phyloP scores from a whole-genome alignment of 2,113 vertebrate genomes.

The Alethe diademata region DNA sequence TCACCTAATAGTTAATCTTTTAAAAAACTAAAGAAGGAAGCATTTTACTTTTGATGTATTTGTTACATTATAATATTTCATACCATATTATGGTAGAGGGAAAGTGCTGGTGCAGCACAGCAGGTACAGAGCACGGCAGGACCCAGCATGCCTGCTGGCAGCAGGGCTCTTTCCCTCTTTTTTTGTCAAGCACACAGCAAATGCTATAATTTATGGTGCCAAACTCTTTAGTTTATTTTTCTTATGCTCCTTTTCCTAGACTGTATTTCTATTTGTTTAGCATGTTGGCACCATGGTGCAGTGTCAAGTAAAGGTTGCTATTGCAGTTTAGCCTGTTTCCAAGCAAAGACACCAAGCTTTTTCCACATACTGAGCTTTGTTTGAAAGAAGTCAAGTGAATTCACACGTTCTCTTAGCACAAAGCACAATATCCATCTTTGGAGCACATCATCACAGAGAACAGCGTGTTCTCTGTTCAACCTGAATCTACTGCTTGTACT shows the following conservation, averaged over 20 bases:
- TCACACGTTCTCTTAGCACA: background rate
- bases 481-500: background rate
- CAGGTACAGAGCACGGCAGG: accelerated
- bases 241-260: background rate
- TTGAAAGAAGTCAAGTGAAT: conserved; percentile 36
- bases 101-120: background rate
- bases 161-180: background rate
- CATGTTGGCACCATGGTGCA: background rate
- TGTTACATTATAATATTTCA: background rate
- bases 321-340: background rate
- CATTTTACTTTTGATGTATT: background rate
- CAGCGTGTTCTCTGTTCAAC: background rate
- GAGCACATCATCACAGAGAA: background rate
- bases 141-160: background rate
- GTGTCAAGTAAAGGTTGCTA: background rate
- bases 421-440: background rate
- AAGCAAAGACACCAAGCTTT: background rate
- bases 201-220: background rate
- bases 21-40: background rate
- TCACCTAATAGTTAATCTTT: background rate
- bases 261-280: background rate
- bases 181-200: background rate
- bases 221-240: background rate
- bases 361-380: background rate
- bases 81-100: background rate